Conservation (phyloP, 2,113 vertebrate species). For the Salvelinus alpinus region DNA sequence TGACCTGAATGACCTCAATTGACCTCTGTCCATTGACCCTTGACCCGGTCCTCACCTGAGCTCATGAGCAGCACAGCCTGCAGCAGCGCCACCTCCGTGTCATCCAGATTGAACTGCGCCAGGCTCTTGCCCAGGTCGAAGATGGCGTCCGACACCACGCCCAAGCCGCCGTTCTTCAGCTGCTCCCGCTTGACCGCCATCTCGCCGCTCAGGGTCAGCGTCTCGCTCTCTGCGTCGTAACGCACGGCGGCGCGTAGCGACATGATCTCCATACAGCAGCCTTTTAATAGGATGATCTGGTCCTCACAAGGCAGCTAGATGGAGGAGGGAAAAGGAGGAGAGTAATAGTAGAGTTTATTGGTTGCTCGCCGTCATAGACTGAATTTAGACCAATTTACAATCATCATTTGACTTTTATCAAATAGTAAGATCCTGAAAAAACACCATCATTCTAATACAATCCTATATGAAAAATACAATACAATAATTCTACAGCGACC, state of each 20-base stretch:
- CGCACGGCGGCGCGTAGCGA: conserved; percentile 92
- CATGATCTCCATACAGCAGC: conserved; percentile 99
- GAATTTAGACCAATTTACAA: too few relatives aligned
- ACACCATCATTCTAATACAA: too few relatives aligned
- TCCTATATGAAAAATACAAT: too few relatives aligned
- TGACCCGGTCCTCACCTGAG: conserved; percentile 79
- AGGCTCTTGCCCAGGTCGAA: conserved; percentile 95
- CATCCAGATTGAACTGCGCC: conserved; percentile 93
- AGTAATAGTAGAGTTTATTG: too few relatives aligned
- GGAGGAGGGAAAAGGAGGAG: too few relatives aligned
- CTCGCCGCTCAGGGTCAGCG: conserved; percentile 91
- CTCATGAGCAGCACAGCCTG: conserved; percentile 97
- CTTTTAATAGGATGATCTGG: conserved; percentile 96
- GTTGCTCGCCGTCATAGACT: too few relatives aligned
- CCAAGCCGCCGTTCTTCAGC: conserved; percentile 92
- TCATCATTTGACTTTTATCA: too few relatives aligned
- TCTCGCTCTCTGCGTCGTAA: conserved; percentile 94
- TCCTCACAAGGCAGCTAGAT: conserved; percentile 92
- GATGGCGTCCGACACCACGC: conserved; percentile 94
- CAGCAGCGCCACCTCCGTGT: conserved; percentile 94
- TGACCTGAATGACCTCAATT: neutral
- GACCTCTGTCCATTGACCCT: neutral
- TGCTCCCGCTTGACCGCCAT: conserved; percentile 94
- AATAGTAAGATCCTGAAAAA: too few relatives aligned
- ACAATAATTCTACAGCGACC: too few relatives aligned